phyloP scores from a whole-genome alignment of 2,113 vertebrate species.

The Aplodontia rufa region DNA sequence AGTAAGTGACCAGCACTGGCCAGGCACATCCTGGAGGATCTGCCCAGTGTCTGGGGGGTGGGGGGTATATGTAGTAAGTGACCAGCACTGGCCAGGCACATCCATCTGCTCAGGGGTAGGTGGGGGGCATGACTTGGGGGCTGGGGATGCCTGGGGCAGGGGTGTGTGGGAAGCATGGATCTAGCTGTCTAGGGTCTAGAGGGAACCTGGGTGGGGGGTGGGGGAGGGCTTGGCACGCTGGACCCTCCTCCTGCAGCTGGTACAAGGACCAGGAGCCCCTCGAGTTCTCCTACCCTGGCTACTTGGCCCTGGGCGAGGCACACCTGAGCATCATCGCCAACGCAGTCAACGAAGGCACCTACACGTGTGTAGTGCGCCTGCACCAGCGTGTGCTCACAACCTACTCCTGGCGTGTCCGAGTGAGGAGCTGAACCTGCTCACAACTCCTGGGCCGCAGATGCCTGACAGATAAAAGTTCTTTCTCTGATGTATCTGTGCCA shows the following conservation, averaged over 20 bases:
- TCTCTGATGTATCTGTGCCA: not conserved
- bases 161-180: too few relatives aligned
- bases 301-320: conserved; percentile 92
- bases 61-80: conserved; percentile 89
- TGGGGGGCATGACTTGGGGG: not conserved
- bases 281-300: conserved; percentile 94
- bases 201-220: too few relatives aligned
- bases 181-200: too few relatives aligned
- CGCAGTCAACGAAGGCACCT: conserved; percentile 96
- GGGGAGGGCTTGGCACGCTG: too few relatives aligned
- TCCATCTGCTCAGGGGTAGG: not conserved
- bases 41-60: too few relatives aligned
- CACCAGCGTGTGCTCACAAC: conserved; percentile 92
- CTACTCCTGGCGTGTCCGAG: conserved; percentile 95
- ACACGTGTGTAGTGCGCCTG: conserved; percentile 95
- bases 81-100: not conserved
- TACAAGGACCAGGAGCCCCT: conserved; percentile 97
- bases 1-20: conserved; percentile 87
- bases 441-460: not conserved
- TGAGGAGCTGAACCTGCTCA: conserved; percentile 80
- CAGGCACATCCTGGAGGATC: too few relatives aligned
- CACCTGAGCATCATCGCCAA: conserved; percentile 97
- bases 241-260: conserved; percentile 87
- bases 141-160: not conserved
- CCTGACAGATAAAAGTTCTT: conserved; percentile 62